Conservation (phyloP, 2,113 vertebrate genomes). For the Malurus melanocephalus region DNA sequence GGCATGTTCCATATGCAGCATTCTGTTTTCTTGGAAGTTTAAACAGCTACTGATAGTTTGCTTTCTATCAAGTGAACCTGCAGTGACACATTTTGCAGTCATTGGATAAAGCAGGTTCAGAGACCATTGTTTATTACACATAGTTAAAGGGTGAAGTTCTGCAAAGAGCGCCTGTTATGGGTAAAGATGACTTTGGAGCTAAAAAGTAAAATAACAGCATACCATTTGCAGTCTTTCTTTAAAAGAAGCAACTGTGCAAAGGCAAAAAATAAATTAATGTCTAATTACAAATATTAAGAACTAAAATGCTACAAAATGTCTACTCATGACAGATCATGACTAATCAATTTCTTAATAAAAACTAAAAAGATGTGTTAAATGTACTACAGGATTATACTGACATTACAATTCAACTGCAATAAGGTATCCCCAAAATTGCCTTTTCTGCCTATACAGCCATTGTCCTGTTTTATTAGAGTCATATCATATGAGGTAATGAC, state of each 20-base stretch:
- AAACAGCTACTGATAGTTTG: conserved; percentile 1
- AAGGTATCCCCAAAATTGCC: background rate
- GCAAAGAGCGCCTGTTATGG: background rate
- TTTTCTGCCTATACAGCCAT: background rate
- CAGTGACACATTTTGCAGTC: background rate
- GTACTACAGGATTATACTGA: background rate
- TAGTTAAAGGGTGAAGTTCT: conserved; percentile 11
- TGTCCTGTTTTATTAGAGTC: background rate
- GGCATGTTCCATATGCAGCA: conserved; percentile 5
- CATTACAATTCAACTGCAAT: background rate
- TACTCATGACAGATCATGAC: background rate
- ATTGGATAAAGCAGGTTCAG: conserved; percentile 5
- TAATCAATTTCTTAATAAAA: background rate
- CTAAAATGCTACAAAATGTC: background rate
- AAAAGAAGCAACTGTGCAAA: background rate
- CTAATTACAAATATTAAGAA: background rate
- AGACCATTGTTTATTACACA: background rate
- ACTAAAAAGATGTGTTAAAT: background rate
- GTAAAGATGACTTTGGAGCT: background rate
- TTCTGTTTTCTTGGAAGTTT: conserved; percentile 33
- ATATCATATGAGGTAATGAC: background rate
- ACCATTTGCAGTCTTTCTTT: background rate
- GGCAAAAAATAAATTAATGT: background rate
- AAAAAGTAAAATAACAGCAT: background rate
- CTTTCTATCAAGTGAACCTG: background rate